These are phyloP conservation scores for Alouatta palliata DNA, from an alignment of 2,113 vertebrate genomes.

Conservation along the genomic window DNA sequence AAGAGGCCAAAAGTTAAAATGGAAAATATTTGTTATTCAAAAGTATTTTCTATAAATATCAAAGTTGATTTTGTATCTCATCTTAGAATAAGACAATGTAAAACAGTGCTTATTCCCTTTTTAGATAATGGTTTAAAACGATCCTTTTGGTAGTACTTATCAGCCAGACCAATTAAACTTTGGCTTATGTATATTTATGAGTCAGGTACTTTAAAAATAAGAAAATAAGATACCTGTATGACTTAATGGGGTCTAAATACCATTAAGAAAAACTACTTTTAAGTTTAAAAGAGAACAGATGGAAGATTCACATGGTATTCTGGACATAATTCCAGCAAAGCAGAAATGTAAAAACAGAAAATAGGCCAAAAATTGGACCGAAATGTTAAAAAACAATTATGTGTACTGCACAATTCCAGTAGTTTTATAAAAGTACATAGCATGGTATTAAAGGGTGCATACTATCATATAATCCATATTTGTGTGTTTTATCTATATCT, in stretches of 20 bases:
- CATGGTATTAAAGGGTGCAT: not conserved
- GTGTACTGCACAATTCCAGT: not conserved
- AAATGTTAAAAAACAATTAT: conserved; percentile 6
- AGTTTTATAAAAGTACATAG: not conserved
- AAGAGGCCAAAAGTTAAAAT: not conserved
- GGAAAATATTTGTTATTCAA: conserved; percentile 2
- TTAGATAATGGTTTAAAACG: not conserved
- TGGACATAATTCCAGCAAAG: not conserved
- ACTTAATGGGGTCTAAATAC: conserved; percentile 48
- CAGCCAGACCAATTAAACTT: conserved; percentile 51
- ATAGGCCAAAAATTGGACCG: not conserved
- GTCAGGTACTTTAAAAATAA: not conserved
- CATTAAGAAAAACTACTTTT: conserved; percentile 48
- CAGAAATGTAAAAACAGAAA: conserved; percentile 37
- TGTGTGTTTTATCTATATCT: not conserved
- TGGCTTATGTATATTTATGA: not conserved
- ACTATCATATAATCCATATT: not conserved
- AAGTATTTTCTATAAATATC: conserved; percentile 23
- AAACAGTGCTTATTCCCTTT: conserved; percentile 9
- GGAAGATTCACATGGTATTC: conserved; percentile 29
- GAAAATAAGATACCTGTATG: not conserved
- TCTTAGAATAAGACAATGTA: not conserved
- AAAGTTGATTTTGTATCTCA: conserved; percentile 2
- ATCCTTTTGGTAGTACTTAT: not conserved
- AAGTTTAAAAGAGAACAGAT: conserved; percentile 60